Conservation (phyloP, 2,113 vertebrate species). For the Toxostoma redivivum region DNA sequence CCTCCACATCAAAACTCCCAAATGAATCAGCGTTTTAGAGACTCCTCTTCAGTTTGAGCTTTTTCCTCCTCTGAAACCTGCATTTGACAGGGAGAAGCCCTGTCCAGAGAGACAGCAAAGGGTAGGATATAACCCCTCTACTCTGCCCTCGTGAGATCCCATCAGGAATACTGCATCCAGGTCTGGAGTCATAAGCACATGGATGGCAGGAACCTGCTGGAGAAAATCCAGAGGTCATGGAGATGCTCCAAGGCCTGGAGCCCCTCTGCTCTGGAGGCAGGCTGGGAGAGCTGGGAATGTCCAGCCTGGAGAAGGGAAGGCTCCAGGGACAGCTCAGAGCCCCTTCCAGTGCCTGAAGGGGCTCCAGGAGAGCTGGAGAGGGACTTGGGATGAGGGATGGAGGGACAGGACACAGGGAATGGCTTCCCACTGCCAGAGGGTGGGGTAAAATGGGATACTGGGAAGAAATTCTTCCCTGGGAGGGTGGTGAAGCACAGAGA, state of each 20-base stretch:
- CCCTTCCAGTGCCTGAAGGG: neutral
- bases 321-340: rapidly evolving
- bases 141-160: neutral
- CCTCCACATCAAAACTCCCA: rapidly evolving
- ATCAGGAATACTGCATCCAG: neutral
- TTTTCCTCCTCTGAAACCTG: neutral
- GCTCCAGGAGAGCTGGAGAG: neutral
- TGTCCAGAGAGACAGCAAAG: neutral
- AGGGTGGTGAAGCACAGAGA: neutral
- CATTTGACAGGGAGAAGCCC: neutral
- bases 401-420: neutral
- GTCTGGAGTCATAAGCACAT: neutral
- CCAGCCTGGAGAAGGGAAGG: neutral
- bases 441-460: rapidly evolving
- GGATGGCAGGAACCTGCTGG: neutral
- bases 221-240: rapidly evolving
- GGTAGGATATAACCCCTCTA: neutral
- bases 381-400: neutral
- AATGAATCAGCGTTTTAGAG: neutral
- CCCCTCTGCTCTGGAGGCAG: neutral
- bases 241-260: neutral
- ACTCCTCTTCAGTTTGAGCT: rapidly evolving
- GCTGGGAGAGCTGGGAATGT: neutral
- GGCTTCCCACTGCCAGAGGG: neutral
- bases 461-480: rapidly evolving